Evolutionary conservation across 2,888 invertebrate genomes (phyloP), one percentile per base, ranked within the genome.

Genomic region (Paralinhomoeus sp.): DNA sequence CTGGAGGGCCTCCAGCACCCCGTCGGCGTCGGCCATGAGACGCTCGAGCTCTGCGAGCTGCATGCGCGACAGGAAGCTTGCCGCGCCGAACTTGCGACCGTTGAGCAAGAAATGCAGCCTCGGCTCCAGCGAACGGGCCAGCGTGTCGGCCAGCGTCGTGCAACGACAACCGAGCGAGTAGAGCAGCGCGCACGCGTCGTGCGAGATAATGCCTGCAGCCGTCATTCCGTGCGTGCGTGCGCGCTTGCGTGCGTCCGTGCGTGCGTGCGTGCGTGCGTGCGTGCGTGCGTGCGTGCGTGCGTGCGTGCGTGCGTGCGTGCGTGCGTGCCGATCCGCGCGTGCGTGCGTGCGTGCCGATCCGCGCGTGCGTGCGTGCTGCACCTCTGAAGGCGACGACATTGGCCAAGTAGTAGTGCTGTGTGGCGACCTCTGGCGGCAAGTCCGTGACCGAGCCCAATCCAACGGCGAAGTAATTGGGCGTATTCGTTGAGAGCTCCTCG

Each of bases 151-250:
- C 18, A 43, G 5, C 18, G 31, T 18, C 2, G 15, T 15, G 23
- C 38, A 43, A 17, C 43, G 43, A 17, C 38, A 27, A n/a, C 43
- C 43, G 21, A 31, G 23, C 17, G 38, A 37, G 31, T 22, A 20
- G 17, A 43, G 22, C 27, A 39, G n/a, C 5, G 38, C 12, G 24
- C 17, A n/a, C 21, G 24, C n/a, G 12, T 39, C 38, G 18, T 17
- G n/a, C 17, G 31, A n/a, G 15, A 39, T 15, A 18, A 17, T 33
- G 24, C 43, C 43, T 43, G 36, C 22, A 31, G 31, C 23, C 13
- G n/a, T n/a, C n/a, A n/a, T n/a, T n/a, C n/a, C n/a, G n/a, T n/a
- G n/a, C n/a, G n/a, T n/a, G n/a, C n/a, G n/a, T n/a, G n/a, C n/a
- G n/a, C n/a, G n/a, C n/a, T n/a, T n/a, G n/a, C n/a, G n/a, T n/a